Evolutionary conservation across 2,113 vertebrate genomes (phyloP), one percentile per base, ranked within the genome.

Genomic region (Hucho hucho): DNA sequence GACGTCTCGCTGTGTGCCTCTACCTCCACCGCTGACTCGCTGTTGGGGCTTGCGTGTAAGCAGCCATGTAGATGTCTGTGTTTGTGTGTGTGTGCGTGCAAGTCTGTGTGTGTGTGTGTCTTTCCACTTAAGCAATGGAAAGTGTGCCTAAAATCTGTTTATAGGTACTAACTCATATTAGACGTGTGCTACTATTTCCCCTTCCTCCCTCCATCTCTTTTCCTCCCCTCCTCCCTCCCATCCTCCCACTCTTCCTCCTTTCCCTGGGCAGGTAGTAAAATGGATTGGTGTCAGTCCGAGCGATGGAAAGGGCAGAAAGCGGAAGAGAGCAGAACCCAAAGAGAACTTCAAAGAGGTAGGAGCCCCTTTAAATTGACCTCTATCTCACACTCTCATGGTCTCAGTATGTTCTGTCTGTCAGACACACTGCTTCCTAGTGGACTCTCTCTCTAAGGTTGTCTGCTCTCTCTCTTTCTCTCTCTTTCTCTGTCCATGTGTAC

Each of bases 271-370:
- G 98, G 95, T 97, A 87, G 75, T 85, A 87, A 98, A 97, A 94
- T 99, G 98, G 98, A 95, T 93, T 92, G 94, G 89, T 77, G 65
- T 87, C 89, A 95, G 94, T 90, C 89, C 68, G 81, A 94, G 85
- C 88, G 87, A 92, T 79, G 91, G 92, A 89, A 97, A 93, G 93
- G 89, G 92, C 82, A 83, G 88, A 90, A 95, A 94, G 88, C 94
- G 94, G 90, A 97, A 93, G 86, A 94, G 93, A 87, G 88, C 77
- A 68, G 84, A 83, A 49, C 83, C 86, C 80, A 90, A 93, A 91
- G 91, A 91, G 46, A 81, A 93, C 93, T 94, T 95, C 92, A 94
- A 91, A 87, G 92, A 97, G 97, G 98, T 99, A 96, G 87, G 93
- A 86, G 70, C 69, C 87, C 75, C 87, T 91, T 83, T 67, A 64